These are phyloP conservation scores for Drosophila tanythrix DNA, from an alignment of 2,888 invertebrate species.

Conservation along the genomic window DNA sequence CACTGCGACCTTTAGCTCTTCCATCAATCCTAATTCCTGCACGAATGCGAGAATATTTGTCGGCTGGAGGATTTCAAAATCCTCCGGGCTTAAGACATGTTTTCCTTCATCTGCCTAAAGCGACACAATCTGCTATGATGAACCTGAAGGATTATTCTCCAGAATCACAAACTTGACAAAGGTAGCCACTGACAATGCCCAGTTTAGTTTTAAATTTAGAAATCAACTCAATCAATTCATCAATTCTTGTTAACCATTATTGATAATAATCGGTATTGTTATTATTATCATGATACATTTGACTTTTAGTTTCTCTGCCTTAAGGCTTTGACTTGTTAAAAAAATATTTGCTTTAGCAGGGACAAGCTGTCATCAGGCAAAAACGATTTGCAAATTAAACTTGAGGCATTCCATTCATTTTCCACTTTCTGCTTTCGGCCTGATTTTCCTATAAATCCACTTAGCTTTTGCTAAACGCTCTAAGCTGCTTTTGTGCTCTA, in stretches of 20 bases:
- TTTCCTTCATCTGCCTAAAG: background rate
- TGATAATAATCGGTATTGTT: background rate
- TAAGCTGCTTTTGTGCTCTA: slow-evolving; percentile 58
- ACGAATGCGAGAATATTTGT: background rate
- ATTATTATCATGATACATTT: background rate
- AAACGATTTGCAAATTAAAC: slow-evolving; percentile 4
- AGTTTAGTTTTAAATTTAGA: background rate
- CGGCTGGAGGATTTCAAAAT: background rate
- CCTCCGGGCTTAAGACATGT: background rate
- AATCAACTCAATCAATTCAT: background rate
- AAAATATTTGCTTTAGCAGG: background rate
- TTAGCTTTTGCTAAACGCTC: slow-evolving; percentile 8
- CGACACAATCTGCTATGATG: background rate
- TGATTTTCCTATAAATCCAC: slow-evolving; percentile 10
- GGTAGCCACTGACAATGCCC: background rate
- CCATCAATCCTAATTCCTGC: background rate
- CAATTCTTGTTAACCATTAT: background rate
- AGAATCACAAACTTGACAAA: background rate
- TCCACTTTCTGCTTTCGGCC: background rate
- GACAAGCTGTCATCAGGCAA: background rate
- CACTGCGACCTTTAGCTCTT: background rate
- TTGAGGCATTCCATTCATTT: background rate
- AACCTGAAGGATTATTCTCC: background rate
- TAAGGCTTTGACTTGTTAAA: background rate
- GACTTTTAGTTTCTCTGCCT: background rate